Evolutionary conservation across 2,113 vertebrate species (phyloP).

Genomic region (Crocuta crocuta): DNA sequence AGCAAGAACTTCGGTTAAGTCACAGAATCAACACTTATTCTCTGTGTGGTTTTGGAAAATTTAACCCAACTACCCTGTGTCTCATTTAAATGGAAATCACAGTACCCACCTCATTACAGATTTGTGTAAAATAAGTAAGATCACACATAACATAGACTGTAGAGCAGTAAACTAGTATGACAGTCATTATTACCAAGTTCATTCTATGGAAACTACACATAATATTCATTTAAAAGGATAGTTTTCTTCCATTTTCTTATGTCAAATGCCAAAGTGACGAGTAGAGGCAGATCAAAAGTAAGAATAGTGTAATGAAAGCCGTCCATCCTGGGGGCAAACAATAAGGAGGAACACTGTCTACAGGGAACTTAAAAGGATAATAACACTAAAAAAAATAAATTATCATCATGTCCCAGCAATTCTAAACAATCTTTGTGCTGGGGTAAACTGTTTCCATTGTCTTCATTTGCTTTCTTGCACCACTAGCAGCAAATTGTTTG

Average conservation of each 20-base stretch:
- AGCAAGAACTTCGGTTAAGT: background rate
- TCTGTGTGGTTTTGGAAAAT: background rate
- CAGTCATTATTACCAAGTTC: background rate
- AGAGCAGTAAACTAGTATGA: background rate
- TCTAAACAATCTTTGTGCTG: background rate
- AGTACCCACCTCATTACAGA: background rate
- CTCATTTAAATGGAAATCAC: background rate
- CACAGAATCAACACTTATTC: fast-evolving
- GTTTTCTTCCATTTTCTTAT: background rate
- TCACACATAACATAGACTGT: background rate
- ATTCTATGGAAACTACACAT: background rate
- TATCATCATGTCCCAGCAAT: background rate
- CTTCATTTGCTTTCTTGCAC: fast-evolving
- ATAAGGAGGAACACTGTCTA: background rate
- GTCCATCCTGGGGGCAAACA: background rate
- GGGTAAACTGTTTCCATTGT: no score
- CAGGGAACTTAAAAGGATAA: background rate
- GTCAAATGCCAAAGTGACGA: background rate
- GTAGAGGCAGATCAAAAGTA: background rate
- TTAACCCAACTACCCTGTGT: background rate
- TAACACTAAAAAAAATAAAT: background rate
- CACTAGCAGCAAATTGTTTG: background rate
- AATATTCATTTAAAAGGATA: background rate
- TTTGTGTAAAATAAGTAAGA: background rate
- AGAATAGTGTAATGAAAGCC: no score